Base-by-base conservation (phyloP, 2,113 vertebrate genomes). In the Equus przewalskii region DNA sequence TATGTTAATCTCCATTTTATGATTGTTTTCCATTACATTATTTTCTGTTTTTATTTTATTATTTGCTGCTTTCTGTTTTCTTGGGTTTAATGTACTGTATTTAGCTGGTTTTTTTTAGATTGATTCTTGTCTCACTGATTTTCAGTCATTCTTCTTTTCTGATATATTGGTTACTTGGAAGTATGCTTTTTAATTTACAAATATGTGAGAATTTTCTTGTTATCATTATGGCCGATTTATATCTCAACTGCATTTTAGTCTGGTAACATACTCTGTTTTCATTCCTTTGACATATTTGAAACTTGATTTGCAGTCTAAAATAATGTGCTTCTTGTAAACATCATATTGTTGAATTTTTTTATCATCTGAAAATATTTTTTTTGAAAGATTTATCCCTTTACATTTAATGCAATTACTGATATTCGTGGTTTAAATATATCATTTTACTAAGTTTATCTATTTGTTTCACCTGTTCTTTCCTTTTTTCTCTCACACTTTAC, bases 201-300 rank as follows among this genome's bases (percentile, higher is more conserved):
- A 72, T 65, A 21, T 3, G 8, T 75, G 30, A 56, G 41, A 14
- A 44, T 54, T 24, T 64, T 76, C 41, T 78, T 1, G 5, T 78
- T 88, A 78, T 26, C 62, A 26, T 65, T 41, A 54, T 65, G 21
- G 33, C 19, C 72, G 8, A 86, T 83, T 78, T 93, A 51, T 46
- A 65, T 24, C 7, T 85, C 44, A 86, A 49, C 15, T 90, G 2
- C 33, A 54, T 18, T 75, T 7, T 62, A 81, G 16, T 81, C 26
- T 9, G 54, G 26, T 60, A 95, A 24, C 30, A 58, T 56, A 78
- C 26, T 67, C 10, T 60, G 15, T 62, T 81, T 73, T 14, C 24
- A 90, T 81, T 92, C n/a, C 24, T 54, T 87, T 78, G 49, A 85
- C 65, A 95, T 81, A 79, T 78, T 54, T 83, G 62, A 76, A 8